Base-by-base conservation (phyloP, 2,797 vertebrate species). In the Clarias platycephalus region DNA sequence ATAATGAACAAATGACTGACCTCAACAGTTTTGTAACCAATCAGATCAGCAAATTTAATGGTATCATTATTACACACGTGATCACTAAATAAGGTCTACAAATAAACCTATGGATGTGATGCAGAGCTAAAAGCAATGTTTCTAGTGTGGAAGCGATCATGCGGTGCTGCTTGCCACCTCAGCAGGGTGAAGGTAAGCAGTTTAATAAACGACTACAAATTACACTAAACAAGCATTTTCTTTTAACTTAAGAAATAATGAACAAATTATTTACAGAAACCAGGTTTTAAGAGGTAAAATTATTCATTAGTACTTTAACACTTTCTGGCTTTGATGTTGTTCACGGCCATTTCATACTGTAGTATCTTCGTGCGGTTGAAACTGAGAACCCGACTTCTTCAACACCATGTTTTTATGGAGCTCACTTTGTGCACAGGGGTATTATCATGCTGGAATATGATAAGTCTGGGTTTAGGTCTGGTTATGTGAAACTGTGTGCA, bases 1-100 rank as follows among this genome's bases (percentile, higher is more conserved):
- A 49, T 78, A 75, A 81, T 81, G 26, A 81, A 67, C 64, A 84
- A 85, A 71, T 22, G 58, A 40, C 77, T 68, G 5, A 18, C 44
- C 15, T 20, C 49, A 53, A 28, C 15, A 20, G 0, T 1, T 24
- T 62, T 60, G 24, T 37, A 68, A 68, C 6, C 66, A 22, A 40
- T 24, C 34, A 24, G 67, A 24, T 40, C 0, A 24, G 67, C 37
- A 37, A 22, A 26, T 26, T 72, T 44, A 26, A 18, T 7, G 24
- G 22, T 26, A 49, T 26, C 70, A 72, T 71, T n/a, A 44, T 53
- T n/a, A 71, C n/a, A 15, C n/a, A 16, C n/a, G 40, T 7, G 40
- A 49, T n/a, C 68, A 49, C 24, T 70, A 26, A 53, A 26, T 16
- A 49, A 53, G 49, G 24, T 72, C 24, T 53, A 26, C 12, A 16